These are phyloP conservation scores for Penaeus indicus DNA, from an alignment of 1,140 invertebrate species.

Conservation along the genomic window DNA sequence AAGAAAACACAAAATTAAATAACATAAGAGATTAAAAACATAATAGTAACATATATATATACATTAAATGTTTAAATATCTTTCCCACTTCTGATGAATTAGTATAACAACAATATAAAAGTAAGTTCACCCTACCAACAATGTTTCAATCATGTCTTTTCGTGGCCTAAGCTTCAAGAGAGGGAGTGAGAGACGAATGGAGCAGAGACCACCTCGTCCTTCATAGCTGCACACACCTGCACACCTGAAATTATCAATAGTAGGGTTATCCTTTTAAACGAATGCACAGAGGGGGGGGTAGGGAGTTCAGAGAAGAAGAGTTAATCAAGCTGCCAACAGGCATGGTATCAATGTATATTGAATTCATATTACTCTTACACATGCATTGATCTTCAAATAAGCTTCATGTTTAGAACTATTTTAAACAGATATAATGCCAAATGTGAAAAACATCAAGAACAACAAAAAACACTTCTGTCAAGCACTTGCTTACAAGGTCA, in stretches of 20 bases:
- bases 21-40: too few species aligned
- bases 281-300: background rate
- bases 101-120: too few species aligned
- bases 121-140: conserved; percentile 77
- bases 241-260: conserved; percentile 74
- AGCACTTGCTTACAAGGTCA: conserved; percentile 83
- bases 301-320: background rate
- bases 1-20: too few species aligned
- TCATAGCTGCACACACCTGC: conserved; percentile 88
- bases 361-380: background rate
- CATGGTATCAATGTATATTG: background rate
- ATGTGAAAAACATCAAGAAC: too few species aligned
- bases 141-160: conserved; percentile 82
- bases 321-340: too few species aligned
- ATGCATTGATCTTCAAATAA: background rate
- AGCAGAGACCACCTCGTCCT: conserved; percentile 81
- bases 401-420: too few species aligned
- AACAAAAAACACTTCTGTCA: too few species aligned
- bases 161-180: conserved; percentile 90
- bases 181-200: conserved; percentile 88
- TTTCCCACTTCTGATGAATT: too few species aligned
- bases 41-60: too few species aligned
- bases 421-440: background rate
- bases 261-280: background rate
- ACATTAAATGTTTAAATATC: too few species aligned